A percentile compares a stretch with the other conserved stretches of the same genome.
These are phyloP conservation scores for Hippocampus mohnikei DNA, from an alignment of 2,113 vertebrate genomes.

Conservation along the genomic window DNA sequence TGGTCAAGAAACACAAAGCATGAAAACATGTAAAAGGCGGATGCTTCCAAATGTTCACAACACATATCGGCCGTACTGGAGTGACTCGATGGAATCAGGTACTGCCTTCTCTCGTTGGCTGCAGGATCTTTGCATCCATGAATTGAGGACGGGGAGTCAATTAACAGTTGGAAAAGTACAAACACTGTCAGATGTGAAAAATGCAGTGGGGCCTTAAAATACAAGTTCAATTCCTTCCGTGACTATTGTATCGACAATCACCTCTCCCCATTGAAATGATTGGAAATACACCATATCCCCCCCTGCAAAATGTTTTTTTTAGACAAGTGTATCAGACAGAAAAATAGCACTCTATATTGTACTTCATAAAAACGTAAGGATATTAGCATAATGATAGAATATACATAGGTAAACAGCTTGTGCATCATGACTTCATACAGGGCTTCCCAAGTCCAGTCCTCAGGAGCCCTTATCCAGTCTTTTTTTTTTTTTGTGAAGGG, in stretches of 20 bases:
- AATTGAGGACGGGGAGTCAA: slow-evolving; percentile 19
- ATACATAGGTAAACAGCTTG: not conserved
- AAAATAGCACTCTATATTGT: not conserved
- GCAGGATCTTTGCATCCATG: slow-evolving; percentile 8
- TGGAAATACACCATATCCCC: not conserved
- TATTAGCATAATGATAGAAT: not conserved
- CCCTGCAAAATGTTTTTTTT: not conserved
- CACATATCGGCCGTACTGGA: slow-evolving; percentile 16
- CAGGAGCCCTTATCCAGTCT: no score
- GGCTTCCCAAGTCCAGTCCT: no score
- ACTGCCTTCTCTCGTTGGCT: slow-evolving; percentile 11
- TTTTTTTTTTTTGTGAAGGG: no score
- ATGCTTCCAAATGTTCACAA: slow-evolving; percentile 14
- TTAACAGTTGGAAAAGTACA: slow-evolving; percentile 20
- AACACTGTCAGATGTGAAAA: slow-evolving; percentile 13
- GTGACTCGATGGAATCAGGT: slow-evolving; percentile 16
- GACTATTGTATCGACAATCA: not conserved
- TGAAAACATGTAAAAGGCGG: slow-evolving; percentile 27
- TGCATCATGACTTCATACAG: not conserved
- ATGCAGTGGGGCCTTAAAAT: slow-evolving; percentile 1
- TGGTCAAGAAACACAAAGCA: slow-evolving; percentile 25
- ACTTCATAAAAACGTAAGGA: no score
- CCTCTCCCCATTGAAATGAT: not conserved
- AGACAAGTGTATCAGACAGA: not conserved
- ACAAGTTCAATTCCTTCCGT: not conserved